phyloP scores from a whole-genome alignment of 2,113 vertebrate species.

The Cromileptes altivelis region DNA sequence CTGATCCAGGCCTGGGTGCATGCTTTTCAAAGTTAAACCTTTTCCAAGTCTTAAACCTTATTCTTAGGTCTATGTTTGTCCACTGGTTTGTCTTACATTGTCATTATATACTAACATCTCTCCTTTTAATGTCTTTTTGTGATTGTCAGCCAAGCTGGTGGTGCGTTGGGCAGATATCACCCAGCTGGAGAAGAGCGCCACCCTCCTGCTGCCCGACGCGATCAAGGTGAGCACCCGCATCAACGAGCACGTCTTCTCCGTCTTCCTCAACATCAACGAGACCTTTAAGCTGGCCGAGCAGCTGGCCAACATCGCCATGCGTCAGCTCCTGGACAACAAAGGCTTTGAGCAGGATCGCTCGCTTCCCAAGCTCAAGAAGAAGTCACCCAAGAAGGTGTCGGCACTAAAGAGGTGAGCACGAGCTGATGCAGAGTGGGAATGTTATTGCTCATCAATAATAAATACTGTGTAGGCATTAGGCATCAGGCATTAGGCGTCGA shows the following conservation, averaged over 20 bases:
- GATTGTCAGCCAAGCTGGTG: conserved; percentile 90
- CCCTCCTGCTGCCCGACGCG: conserved; percentile 92
- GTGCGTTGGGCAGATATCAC: conserved; percentile 98
- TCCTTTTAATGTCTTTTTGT: neutral
- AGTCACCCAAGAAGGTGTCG: conserved; percentile 96
- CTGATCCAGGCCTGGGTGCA: too few relatives aligned
- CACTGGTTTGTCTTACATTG: neutral
- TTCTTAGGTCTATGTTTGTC: neutral
- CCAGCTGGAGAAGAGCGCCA: conserved; percentile 96
- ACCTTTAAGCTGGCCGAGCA: conserved; percentile 98
- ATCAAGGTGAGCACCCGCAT: conserved; percentile 95
- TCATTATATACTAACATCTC: neutral
- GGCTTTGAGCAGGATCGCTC: conserved; percentile 97
- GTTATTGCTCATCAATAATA: neutral
- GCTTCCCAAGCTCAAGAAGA: conserved; percentile 96
- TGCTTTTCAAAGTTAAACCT: neutral
- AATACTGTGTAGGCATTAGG: neutral
- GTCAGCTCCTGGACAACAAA: conserved; percentile 96
- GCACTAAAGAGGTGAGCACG: conserved; percentile 93
- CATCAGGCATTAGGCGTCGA: neutral
- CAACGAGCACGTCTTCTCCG: conserved; percentile 94
- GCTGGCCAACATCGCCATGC: conserved; percentile 98
- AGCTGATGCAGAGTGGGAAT: neutral
- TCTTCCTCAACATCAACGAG: conserved; percentile 97
- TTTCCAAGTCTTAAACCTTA: neutral